Evolutionary conservation across 2,113 vertebrate species (phyloP).

Genomic region (Zosterops borbonicus): DNA sequence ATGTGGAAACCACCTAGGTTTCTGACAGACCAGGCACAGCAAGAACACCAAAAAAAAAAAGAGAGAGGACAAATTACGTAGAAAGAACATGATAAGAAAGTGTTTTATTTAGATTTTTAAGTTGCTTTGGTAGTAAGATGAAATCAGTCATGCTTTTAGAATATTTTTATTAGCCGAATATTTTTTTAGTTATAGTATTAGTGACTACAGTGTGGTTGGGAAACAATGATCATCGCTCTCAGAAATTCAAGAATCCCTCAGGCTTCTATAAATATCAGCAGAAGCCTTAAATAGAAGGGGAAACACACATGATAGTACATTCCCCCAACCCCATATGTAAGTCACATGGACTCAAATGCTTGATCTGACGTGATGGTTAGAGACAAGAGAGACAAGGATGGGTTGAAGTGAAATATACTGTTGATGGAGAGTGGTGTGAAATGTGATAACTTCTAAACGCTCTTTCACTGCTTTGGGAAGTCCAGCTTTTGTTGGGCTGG

Average conservation of each 20-base stretch:
- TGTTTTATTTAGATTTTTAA: neutral
- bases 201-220: neutral
- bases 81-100: neutral
- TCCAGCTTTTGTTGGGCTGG: neutral
- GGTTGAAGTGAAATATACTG: neutral
- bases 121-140: neutral
- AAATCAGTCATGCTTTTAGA: neutral
- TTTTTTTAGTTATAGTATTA: neutral
- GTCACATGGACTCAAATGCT: neutral
- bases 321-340: neutral
- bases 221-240: neutral
- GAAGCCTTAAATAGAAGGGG: constrained; percentile 20
- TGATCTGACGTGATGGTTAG: neutral
- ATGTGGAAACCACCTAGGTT: constrained; percentile 17
- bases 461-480: neutral
- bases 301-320: neutral
- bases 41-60: neutral
- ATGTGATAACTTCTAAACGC: neutral
- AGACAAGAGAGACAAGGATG: neutral
- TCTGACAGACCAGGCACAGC: neutral
- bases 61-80: neutral
- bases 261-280: constrained; percentile 22
- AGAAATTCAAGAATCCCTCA: constrained; percentile 25
- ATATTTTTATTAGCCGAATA: neutral
- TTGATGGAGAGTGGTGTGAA: neutral